These are phyloP conservation scores for Epizoanthus ramosus DNA, from an alignment of 92 coral and sea anemone species.

Conservation along the genomic window DNA sequence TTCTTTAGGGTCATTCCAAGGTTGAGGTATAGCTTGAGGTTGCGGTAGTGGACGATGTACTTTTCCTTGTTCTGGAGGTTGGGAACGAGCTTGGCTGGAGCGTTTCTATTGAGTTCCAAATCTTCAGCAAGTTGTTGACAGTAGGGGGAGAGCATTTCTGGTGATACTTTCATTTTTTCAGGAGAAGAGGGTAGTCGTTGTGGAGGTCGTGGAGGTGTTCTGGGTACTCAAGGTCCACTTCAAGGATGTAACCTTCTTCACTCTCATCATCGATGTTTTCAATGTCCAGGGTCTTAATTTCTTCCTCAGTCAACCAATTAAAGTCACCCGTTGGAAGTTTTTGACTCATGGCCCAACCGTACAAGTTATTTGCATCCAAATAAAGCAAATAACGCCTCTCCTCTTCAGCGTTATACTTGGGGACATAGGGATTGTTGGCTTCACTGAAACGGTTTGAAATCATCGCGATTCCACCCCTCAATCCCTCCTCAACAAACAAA, in stretches of 20 bases:
- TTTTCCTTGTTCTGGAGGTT: constrained; percentile 29
- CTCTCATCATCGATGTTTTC: constrained; percentile 17
- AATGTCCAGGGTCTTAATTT: constrained; percentile 18
- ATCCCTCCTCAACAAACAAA: constrained; percentile 41
- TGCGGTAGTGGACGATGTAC: constrained; percentile 36
- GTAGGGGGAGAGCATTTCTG: constrained; percentile 51
- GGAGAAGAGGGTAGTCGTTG: constrained; percentile 40
- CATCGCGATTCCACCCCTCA: constrained; percentile 48
- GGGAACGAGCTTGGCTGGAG: constrained; percentile 33
- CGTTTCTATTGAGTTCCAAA: too few species aligned
- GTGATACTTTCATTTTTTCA: constrained; percentile 40
- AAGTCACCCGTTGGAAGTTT: constrained; percentile 48
- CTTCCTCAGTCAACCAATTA: constrained; percentile 36
- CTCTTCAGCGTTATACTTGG: constrained; percentile 17
- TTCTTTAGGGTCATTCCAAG: constrained; percentile 30
- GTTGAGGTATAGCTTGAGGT: constrained; percentile 34
- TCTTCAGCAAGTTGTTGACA: background rate
- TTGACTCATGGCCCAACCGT: constrained; percentile 51
- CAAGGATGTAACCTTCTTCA: constrained; percentile 58
- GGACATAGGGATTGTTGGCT: constrained; percentile 51
- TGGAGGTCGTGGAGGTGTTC: constrained; percentile 25
- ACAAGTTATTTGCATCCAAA: constrained; percentile 52
- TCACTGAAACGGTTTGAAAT: constrained; percentile 34
- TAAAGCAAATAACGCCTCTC: constrained; percentile 19
- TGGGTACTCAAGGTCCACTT: constrained; percentile 48